Evolutionary conservation across 2,113 vertebrate genomes (phyloP).

Genomic region (Misgurnus mizolepis): DNA sequence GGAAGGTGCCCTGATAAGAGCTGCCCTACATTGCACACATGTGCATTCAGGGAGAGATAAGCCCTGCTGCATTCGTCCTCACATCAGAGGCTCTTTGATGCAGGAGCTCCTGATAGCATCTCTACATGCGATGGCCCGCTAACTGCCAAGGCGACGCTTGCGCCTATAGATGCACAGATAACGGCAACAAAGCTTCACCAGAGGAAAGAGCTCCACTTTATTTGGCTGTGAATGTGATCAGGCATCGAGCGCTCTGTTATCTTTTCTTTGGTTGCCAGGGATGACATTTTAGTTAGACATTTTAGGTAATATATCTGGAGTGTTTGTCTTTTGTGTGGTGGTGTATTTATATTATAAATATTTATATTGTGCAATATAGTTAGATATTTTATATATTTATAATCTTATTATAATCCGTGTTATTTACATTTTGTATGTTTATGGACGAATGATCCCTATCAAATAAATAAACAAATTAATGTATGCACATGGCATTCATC

Average conservation of each 20-base stretch:
- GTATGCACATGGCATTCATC: too few species aligned
- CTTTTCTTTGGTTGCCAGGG: slow-evolving; percentile 36
- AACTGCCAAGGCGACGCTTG: slow-evolving; percentile 43
- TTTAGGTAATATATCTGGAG: too few species aligned
- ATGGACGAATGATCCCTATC: too few species aligned
- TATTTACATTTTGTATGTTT: too few species aligned
- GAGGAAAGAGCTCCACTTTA: slow-evolving; percentile 7
- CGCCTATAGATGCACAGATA: slow-evolving; percentile 64
- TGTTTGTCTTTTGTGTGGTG: too few species aligned
- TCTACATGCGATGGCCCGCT: slow-evolving; percentile 2
- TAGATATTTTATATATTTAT: too few species aligned
- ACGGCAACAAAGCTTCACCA: slow-evolving; percentile 59
- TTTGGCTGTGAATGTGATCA: slow-evolving; percentile 38
- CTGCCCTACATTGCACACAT: slow-evolving; percentile 52
- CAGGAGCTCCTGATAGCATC: slow-evolving; percentile 45
- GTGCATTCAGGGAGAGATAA: slow-evolving; percentile 50
- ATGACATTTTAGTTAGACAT: background rate
- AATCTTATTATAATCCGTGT: too few species aligned
- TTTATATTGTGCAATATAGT: too few species aligned
- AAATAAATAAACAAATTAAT: too few species aligned
- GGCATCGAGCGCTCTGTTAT: slow-evolving; percentile 14
- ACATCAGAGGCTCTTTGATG: slow-evolving; percentile 27
- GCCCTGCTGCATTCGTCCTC: slow-evolving; percentile 48
- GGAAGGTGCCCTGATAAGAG: slow-evolving; percentile 62
- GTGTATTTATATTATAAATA: too few species aligned